Conservation (phyloP, 2,797 vertebrate genomes). For the Hephaestus fuliginosus region DNA sequence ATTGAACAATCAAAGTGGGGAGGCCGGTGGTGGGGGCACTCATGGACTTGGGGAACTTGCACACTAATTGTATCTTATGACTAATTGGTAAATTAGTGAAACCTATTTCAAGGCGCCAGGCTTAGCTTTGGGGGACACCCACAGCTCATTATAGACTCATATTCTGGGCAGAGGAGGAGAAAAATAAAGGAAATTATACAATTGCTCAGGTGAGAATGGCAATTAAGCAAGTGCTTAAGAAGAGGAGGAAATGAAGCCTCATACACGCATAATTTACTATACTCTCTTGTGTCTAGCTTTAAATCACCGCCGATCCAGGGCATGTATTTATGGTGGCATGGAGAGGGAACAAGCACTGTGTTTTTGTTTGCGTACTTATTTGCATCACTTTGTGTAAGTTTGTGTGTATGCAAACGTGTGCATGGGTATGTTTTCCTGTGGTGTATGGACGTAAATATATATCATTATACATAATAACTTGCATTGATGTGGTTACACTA, state of each 20-base stretch:
- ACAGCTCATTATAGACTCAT: slow-evolving; percentile 88
- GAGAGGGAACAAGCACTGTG: slow-evolving; percentile 48
- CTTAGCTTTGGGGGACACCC: slow-evolving; percentile 87
- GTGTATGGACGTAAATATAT: slow-evolving; percentile 11
- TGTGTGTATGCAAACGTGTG: slow-evolving; percentile 22
- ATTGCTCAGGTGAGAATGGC: slow-evolving; percentile 90
- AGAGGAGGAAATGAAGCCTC: slow-evolving; percentile 84
- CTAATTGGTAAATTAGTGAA: slow-evolving; percentile 91
- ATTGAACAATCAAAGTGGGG: slow-evolving; percentile 83
- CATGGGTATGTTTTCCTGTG: slow-evolving; percentile 3
- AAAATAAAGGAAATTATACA: slow-evolving; percentile 87
- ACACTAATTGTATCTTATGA: slow-evolving; percentile 89
- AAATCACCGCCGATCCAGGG: slow-evolving; percentile 82
- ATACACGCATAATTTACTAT: slow-evolving; percentile 84
- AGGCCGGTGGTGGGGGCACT: slow-evolving; percentile 77
- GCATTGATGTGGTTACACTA: slow-evolving; percentile 21
- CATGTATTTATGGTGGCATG: slow-evolving; percentile 68
- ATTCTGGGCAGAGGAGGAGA: slow-evolving; percentile 86
- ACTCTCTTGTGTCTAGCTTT: slow-evolving; percentile 82
- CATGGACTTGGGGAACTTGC: slow-evolving; percentile 81
- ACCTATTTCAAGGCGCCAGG: slow-evolving; percentile 85
- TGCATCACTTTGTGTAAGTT: slow-evolving; percentile 26
- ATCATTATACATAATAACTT: slow-evolving; percentile 39
- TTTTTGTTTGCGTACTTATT: slow-evolving; percentile 46
- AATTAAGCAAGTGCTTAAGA: slow-evolving; percentile 88